Conservation (phyloP, 2,113 vertebrate genomes). For the Tichodroma muraria region DNA sequence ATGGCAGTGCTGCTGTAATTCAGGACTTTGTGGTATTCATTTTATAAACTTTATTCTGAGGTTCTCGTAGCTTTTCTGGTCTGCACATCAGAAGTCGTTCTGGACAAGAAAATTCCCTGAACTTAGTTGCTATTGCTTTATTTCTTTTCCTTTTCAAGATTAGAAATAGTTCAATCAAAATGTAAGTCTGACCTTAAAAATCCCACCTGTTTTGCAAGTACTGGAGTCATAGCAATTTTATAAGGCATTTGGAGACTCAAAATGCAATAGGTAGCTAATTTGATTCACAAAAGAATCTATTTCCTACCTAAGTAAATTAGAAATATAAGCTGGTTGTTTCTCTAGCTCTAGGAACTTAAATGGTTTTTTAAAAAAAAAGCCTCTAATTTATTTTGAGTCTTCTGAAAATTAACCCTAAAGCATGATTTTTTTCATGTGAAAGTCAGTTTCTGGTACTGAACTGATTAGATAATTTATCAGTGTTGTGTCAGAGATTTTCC, state of each 20-base stretch:
- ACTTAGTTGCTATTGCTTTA: background rate
- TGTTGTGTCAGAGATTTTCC: background rate
- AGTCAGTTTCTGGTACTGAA: background rate
- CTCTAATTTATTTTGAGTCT: background rate
- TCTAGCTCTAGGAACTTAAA: background rate
- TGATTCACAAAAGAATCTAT: background rate
- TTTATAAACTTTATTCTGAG: background rate
- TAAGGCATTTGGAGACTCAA: background rate
- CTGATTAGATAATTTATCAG: background rate
- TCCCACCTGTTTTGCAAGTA: background rate
- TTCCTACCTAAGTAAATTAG: background rate
- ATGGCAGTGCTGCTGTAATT: background rate
- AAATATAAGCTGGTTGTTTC: background rate
- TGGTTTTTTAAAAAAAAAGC: background rate
- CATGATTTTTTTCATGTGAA: background rate
- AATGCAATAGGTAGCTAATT: background rate
- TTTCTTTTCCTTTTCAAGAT: background rate
- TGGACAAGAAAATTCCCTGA: background rate
- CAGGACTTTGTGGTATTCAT: background rate
- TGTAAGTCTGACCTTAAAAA: background rate
- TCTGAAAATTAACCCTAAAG: background rate
- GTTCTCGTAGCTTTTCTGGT: background rate
- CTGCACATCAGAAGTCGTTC: background rate
- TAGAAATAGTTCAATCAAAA: background rate
- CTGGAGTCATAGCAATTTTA: background rate